A percentile compares a stretch with the other conserved stretches of the same genome.
phyloP scores from a whole-genome alignment of 2,797 vertebrate genomes.

The Ispidina lecontei region DNA sequence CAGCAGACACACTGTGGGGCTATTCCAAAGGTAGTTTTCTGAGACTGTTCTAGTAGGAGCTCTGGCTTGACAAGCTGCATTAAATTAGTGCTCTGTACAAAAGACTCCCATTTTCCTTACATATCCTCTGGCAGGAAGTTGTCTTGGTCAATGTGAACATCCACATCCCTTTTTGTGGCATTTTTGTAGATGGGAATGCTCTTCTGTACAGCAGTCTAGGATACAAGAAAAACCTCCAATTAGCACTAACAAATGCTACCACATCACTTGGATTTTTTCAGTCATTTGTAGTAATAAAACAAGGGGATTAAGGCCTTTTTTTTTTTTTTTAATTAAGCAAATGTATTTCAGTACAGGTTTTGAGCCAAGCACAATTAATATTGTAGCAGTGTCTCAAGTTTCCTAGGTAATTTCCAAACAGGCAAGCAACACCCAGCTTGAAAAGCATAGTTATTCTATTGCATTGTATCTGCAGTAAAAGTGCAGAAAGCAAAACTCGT shows the following conservation, averaged over 20 bases:
- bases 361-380: not conserved
- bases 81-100: not conserved
- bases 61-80: not conserved
- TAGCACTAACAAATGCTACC: not conserved
- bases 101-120: conserved; percentile 77
- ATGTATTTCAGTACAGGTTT: not conserved
- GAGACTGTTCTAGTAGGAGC: not conserved
- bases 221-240: conserved; percentile 12
- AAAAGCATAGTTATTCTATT: not conserved
- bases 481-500: not conserved
- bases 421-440: not conserved
- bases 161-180: conserved; percentile 87
- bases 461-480: not conserved
- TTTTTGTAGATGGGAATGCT: conserved; percentile 90
- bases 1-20: not conserved
- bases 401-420: not conserved
- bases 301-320: not conserved
- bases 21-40: not conserved
- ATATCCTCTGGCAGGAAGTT: conserved; percentile 88
- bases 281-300: not conserved
- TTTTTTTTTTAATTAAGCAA: not conserved
- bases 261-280: not conserved
- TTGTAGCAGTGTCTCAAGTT: not conserved
- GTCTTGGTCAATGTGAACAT: conserved; percentile 92
- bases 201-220: conserved; percentile 90